phyloP scores from a whole-genome alignment of 2,113 vertebrate genomes.

The Oreochromis aureus region DNA sequence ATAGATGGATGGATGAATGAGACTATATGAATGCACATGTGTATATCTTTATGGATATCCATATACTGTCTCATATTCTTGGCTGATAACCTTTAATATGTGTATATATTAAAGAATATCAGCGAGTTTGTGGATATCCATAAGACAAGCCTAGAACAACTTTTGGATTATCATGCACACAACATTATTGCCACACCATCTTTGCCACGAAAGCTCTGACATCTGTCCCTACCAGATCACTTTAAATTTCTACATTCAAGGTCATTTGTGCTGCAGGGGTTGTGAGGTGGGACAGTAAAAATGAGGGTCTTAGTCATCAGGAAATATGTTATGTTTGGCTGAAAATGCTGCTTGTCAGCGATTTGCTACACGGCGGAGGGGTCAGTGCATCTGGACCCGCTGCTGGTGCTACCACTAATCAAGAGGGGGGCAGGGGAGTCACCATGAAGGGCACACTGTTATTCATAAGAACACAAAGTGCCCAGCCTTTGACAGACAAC shows the following conservation, averaged over 20 bases:
- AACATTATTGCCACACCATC: not conserved
- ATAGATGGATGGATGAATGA: not conserved
- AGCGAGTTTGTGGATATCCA: not conserved
- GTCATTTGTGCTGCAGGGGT: not conserved
- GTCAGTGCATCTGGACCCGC: slow-evolving; percentile 20
- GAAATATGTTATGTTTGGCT: not conserved
- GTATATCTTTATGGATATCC: not conserved
- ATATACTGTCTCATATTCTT: not conserved
- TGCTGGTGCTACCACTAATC: not conserved
- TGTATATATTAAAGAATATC: not conserved
- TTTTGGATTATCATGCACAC: not conserved
- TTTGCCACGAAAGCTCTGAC: not conserved
- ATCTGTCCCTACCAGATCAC: slow-evolving; percentile 9
- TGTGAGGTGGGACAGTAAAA: not conserved
- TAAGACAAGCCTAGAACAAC: not conserved
- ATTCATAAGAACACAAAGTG: not conserved
- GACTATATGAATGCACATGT: not conserved
- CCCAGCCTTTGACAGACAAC: not conserved
- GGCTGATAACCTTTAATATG: not conserved
- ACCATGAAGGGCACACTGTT: not conserved
- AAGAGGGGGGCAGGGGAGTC: not conserved
- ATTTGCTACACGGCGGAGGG: not conserved
- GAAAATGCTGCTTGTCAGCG: slow-evolving; percentile 33
- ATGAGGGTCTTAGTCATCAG: not conserved
- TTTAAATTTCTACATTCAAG: not conserved